phyloP scores from a whole-genome alignment of 1,140 invertebrate genomes.

The Drosophila sucinea region DNA sequence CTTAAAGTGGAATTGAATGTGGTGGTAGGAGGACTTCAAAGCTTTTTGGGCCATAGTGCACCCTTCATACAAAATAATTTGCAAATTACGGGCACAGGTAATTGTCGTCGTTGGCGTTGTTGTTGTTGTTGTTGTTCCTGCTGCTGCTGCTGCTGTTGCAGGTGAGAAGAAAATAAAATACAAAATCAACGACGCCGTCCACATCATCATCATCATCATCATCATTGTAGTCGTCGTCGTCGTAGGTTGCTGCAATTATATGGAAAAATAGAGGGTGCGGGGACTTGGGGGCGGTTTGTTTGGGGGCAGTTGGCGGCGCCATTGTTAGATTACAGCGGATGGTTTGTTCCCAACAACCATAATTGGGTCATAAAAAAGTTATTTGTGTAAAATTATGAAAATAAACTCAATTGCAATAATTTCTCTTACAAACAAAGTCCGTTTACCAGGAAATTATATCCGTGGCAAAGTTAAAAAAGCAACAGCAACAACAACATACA shows the following conservation, averaged over 20 bases:
- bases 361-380: conserved; percentile 79
- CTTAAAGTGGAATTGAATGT: conserved; percentile 13
- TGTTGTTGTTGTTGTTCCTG: conserved; percentile 12
- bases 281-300: not conserved
- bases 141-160: conserved; percentile 30
- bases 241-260: conserved; percentile 41
- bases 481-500: too few relatives aligned
- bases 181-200: conserved; percentile 21
- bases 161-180: conserved; percentile 54
- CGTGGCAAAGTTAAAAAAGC: conserved; percentile 11
- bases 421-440: conserved; percentile 39
- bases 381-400: conserved; percentile 79
- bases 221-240: conserved; percentile 12
- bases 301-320: conserved; percentile 11
- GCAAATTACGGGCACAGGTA: conserved; percentile 66
- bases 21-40: not conserved
- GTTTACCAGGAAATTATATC: conserved; percentile 64
- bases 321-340: conserved; percentile 38
- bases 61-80: conserved; percentile 62
- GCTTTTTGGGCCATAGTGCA: conserved; percentile 38
- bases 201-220: conserved; percentile 18
- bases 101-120: conserved; percentile 44
- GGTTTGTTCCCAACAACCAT: conserved; percentile 25
- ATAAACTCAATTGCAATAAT: conserved; percentile 79
- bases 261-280: conserved; percentile 2